A percentile compares a stretch with the other conserved stretches of the same genome.
phyloP scores from a whole-genome alignment of 2,797 vertebrate genomes.

The Prionace glauca region DNA sequence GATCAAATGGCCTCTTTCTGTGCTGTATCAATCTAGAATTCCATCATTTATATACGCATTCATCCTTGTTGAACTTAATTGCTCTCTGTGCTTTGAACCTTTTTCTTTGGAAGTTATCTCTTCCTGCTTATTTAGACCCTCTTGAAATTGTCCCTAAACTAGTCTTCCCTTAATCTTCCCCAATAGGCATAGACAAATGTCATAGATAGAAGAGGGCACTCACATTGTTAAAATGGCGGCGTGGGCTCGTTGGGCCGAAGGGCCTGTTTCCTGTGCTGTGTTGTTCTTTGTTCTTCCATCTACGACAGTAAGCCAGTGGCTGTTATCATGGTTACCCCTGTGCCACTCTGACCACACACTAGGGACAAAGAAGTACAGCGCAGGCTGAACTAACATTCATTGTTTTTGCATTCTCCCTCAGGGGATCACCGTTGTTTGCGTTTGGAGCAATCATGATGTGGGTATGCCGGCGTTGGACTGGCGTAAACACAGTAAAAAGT shows the following conservation, averaged over 20 bases:
- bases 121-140: background rate
- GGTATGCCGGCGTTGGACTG: too few relatives aligned
- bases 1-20: background rate
- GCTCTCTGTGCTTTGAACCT: background rate
- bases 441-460: background rate
- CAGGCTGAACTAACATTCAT: background rate
- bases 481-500: too few relatives aligned
- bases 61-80: background rate
- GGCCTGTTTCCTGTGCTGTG: too few relatives aligned
- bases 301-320: background rate
- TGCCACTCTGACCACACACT: background rate
- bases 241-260: too few relatives aligned
- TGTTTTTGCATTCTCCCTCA: background rate
- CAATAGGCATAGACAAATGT: too few relatives aligned
- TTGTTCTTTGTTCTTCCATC: background rate
- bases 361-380: background rate
- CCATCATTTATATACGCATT: background rate
- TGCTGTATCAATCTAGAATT: background rate
- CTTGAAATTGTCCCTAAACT: background rate
- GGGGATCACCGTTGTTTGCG: background rate
- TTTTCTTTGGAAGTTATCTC: background rate
- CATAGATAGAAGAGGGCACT: too few relatives aligned
- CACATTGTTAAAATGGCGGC: too few relatives aligned
- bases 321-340: background rate
- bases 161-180: too few relatives aligned